Evolutionary conservation across 2,797 vertebrate species (phyloP), one percentile per base, ranked within the genome.

Genomic region (Tamandua tetradactyla): DNA sequence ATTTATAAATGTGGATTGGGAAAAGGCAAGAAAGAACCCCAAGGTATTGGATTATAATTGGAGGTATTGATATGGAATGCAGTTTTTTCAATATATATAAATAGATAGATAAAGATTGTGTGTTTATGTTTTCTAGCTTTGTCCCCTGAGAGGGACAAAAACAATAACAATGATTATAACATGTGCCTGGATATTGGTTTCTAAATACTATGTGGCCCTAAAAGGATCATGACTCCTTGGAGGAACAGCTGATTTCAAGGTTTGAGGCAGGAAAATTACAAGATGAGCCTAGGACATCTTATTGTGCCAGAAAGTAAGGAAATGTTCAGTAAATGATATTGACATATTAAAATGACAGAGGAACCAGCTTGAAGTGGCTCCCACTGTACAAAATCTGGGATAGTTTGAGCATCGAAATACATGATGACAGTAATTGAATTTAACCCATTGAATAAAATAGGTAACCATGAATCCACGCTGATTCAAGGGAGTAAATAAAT

Each of bases 351-450:
- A 86, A 72, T 81, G 30, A 94, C 47, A 85, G 35, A 79, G 15
- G 12, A 76, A 11, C 35, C 18, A 52, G 71, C 10, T 64, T 37
- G n/a, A 49, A 71, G 47, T 79, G 37, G 22, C 49, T 85, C 32
- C 14, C 68, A 4, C 18, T 86, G 40, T 27, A n/a, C 42, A n/a
- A 92, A 88, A 37, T 55, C 44, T 64, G n/a, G 18, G 57, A 72
- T 30, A 76, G 12, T 49, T 92, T 89, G 44, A 93, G 2, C 68
- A 90, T 92, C 32, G 76, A 85, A 92, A 68, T 37, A 90, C 57
- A 57, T 55, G 25, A 68, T 55, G n/a, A n/a, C n/a, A 62, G 9
- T 55, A 82, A 91, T 40, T 42, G 22, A 20, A 89, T 74, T 52
- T 35, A 78, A 81, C 35, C 1, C 27, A 40, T 25, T 82, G 8